Evolutionary conservation across 2,113 vertebrate species (phyloP), one percentile per base, ranked within the genome.

Genomic region (Neolamprologus ventralis): DNA sequence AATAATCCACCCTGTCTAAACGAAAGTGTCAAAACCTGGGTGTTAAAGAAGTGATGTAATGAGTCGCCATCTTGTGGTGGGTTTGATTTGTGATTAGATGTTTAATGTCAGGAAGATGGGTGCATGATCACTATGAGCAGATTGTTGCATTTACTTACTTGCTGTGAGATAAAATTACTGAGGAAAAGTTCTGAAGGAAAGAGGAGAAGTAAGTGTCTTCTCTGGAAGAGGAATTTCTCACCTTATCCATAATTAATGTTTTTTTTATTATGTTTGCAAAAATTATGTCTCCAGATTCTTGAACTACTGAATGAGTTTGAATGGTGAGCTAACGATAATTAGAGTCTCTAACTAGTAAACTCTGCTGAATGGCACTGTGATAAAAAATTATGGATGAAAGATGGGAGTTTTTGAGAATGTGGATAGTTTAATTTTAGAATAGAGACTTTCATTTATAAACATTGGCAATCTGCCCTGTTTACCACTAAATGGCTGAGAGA

Each of bases 361-460:
- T 63, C 17, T 63, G 17, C 31, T 35, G 31, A 63, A 33, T 33
- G 28, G 16, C 5, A 63, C 28, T 35, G 17, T 35, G 9, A 63
- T n/a, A 1, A n/a, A n/a, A 63, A 63, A 63, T 63, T 35, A 63
- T 3, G 31, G 2, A 63, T 63, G 58, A 63, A 63, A 63, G 31
- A 63, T 63, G 58, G 31, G 9, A 63, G 31, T 60, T 60, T 1
- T 0, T 63, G 28, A 63, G 1, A 63, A 63, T 33, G 58, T 63
- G 5, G 58, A 63, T 33, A 33, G 58, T 63, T 63, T 63, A 3
- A 63, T 63, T 63, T 63, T 63, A 63, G 28, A 63, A 63, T 63
- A 19, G 9, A 63, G 58, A 63, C 31, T 35, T 63, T 63, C 0
- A 35, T 63, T 35, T 35, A 63, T 0, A 65, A 65, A n/a, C 31